These are phyloP conservation scores for Phylloscopus trochilus DNA, from an alignment of 2,113 vertebrate species.

Conservation along the genomic window DNA sequence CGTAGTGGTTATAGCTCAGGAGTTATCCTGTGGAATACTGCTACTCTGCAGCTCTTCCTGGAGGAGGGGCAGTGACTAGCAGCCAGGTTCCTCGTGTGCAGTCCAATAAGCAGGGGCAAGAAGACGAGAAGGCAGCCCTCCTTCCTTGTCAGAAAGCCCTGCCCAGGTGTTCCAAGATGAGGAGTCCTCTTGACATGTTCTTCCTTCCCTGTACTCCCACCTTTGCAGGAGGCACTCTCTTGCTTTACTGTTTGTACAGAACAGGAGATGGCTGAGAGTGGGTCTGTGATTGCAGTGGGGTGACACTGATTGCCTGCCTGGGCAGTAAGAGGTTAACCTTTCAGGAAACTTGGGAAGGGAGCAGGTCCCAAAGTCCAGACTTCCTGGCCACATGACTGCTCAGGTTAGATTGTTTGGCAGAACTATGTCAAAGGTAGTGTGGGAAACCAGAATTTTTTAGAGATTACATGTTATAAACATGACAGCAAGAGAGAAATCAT, in stretches of 20 bases:
- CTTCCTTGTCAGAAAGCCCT: background rate
- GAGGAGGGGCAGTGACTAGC: background rate
- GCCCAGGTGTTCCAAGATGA: background rate
- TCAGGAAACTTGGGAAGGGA: background rate
- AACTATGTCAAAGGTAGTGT: background rate
- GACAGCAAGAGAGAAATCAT: background rate
- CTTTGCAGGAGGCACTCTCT: background rate
- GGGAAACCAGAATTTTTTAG: background rate
- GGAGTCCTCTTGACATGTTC: accelerated
- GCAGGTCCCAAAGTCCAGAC: background rate
- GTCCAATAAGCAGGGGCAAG: background rate
- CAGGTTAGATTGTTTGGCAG: background rate
- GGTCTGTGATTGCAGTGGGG: background rate
- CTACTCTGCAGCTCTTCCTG: background rate
- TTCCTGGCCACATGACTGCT: background rate
- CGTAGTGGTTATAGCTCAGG: background rate
- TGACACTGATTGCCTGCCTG: background rate
- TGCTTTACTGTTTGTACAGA: background rate
- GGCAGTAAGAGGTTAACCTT: constrained; percentile 29
- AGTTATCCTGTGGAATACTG: background rate
- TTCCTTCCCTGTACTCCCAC: background rate
- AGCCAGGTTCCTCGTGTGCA: background rate
- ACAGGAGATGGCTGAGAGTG: background rate
- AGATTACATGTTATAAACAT: background rate
- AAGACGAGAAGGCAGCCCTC: background rate